A percentile compares a stretch with the other conserved stretches of the same genome.
phyloP scores from a whole-genome alignment of 2,797 vertebrate species.

The Macrochelys suwanniensis region DNA sequence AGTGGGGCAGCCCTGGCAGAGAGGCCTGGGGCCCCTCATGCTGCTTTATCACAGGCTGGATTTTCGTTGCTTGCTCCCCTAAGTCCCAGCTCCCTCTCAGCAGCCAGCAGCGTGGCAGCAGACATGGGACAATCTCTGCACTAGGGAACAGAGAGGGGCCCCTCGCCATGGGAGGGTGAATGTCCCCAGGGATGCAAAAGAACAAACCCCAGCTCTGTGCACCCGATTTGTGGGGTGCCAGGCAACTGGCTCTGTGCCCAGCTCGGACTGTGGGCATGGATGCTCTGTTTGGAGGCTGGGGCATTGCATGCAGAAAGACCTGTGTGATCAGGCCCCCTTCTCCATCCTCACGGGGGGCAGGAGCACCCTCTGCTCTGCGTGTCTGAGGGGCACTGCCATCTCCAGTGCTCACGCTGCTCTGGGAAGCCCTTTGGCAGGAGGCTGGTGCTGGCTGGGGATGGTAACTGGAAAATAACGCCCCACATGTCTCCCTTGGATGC shows the following conservation, averaged over 20 bases:
- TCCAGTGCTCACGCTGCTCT: too few species aligned
- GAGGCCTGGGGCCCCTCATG: not conserved
- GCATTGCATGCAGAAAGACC: not conserved
- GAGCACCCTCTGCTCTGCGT: not conserved
- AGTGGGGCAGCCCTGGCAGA: not conserved
- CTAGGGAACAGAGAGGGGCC: not conserved
- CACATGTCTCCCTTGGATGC: too few species aligned
- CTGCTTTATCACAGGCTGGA: not conserved
- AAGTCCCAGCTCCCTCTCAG: not conserved
- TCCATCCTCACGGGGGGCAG: not conserved
- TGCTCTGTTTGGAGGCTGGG: not conserved
- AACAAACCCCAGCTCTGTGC: not conserved
- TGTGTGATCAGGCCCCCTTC: not conserved
- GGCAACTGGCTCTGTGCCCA: not conserved
- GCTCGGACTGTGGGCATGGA: not conserved
- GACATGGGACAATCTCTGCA: not conserved
- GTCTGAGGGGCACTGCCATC: too few species aligned
- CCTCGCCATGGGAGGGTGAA: not conserved
- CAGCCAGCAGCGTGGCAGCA: not conserved
- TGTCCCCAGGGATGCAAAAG: not conserved
- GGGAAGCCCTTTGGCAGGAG: not conserved
- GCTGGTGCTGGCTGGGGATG: not conserved
- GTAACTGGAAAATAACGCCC: too few species aligned
- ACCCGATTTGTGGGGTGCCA: not conserved
- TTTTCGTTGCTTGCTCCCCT: not conserved